These are phyloP conservation scores for Nannoperca australis DNA, from an alignment of 2,797 vertebrate species.

Conservation along the genomic window DNA sequence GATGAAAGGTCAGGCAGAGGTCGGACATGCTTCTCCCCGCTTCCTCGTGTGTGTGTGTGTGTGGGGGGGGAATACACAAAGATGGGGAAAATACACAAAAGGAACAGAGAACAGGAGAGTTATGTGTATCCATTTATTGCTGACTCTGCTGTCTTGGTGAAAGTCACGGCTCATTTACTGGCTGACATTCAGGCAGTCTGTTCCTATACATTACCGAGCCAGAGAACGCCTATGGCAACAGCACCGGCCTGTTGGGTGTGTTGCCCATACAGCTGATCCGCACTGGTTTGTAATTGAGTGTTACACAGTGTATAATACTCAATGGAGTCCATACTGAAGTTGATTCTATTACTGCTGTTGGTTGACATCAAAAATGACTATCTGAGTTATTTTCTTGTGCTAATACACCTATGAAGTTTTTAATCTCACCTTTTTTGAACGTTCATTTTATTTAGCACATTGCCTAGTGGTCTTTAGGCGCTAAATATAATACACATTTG, in stretches of 20 bases:
- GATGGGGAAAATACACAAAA: conserved; percentile 43
- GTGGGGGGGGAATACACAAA: conserved; percentile 20
- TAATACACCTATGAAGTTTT: not conserved
- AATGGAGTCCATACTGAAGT: not conserved
- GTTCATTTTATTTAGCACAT: not conserved
- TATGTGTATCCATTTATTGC: conserved; percentile 69
- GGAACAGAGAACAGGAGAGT: conserved; percentile 51
- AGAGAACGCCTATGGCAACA: conserved; percentile 51
- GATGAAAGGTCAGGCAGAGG: conserved; percentile 67
- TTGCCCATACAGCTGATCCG: conserved; percentile 25
- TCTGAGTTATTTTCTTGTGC: not conserved
- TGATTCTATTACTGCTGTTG: conserved; percentile 1
- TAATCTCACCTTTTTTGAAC: not conserved
- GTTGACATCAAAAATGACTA: not conserved
- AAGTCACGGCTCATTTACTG: conserved; percentile 77
- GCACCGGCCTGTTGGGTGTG: conserved; percentile 38
- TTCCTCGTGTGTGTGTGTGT: conserved; percentile 1
- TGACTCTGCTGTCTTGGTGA: conserved; percentile 69
- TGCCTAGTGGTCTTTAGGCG: not conserved
- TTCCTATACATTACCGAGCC: conserved; percentile 55
- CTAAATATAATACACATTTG: no score
- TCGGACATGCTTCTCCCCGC: conserved; percentile 39
- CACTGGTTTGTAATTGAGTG: conserved; percentile 26
- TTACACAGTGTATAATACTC: not conserved
- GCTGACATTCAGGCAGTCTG: conserved; percentile 72